Evolutionary conservation across 2,888 invertebrate species (phyloP).

Genomic region (Petrolisthes cinctipes): DNA sequence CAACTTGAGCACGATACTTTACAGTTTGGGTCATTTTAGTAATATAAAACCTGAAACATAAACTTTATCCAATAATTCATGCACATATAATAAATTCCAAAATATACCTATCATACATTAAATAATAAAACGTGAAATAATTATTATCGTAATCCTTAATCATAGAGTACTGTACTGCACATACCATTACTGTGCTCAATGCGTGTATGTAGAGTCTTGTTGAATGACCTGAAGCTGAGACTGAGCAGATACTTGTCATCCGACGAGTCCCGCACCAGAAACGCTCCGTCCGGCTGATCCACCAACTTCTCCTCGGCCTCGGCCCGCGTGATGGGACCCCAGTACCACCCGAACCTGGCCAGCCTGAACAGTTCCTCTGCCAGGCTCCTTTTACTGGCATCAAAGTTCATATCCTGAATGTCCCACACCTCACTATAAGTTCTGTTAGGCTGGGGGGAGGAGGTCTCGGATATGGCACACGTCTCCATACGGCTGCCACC

Average conservation of each 20-base stretch:
- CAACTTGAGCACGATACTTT: no score
- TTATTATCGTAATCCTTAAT: no score
- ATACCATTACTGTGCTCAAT: conserved; percentile 80
- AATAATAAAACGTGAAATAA: no score
- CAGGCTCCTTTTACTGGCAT: conserved; percentile 50
- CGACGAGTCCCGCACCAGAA: conserved; percentile 83
- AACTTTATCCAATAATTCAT: no score
- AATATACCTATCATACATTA: no score
- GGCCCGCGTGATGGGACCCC: conserved; percentile 68
- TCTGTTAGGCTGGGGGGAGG: conserved; percentile 43
- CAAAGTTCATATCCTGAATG: conserved; percentile 25
- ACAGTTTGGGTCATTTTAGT: no score
- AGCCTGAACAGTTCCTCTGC: conserved; percentile 55
- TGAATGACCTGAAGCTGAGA: conserved; percentile 79
- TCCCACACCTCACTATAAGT: conserved; percentile 45
- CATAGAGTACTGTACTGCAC: conserved; percentile 1
- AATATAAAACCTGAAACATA: no score
- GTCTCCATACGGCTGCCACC: conserved; percentile 8
- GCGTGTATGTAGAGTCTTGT: conserved; percentile 80
- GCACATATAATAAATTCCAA: no score
- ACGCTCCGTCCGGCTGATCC: conserved; percentile 81
- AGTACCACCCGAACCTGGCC: conserved; percentile 63
- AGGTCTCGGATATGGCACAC: conserved; percentile 53
- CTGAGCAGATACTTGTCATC: conserved; percentile 80
- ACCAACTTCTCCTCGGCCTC: conserved; percentile 80